Evolutionary conservation across 2,113 vertebrate species (phyloP).

Genomic region (Ascaphus truei): DNA sequence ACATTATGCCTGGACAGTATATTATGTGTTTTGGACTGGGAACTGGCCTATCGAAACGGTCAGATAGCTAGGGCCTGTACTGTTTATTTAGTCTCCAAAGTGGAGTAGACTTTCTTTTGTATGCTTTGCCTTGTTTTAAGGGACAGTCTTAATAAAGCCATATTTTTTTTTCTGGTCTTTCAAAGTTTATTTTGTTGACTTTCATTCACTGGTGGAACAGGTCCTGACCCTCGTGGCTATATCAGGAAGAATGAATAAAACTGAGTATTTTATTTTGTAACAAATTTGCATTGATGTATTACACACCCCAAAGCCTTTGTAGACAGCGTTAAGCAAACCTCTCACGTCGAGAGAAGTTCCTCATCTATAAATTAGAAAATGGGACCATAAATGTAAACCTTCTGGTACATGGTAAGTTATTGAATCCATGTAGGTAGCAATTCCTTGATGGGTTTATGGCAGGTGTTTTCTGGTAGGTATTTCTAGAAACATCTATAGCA

Average conservation of each 20-base stretch:
- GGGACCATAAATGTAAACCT: conserved; percentile 51
- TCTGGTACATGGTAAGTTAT: conserved; percentile 48
- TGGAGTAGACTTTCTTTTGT: too few relatives aligned
- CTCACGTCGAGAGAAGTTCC: not conserved
- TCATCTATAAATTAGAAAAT: conserved; percentile 63
- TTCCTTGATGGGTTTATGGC: conserved; percentile 52
- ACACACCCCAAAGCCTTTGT: conserved; percentile 44
- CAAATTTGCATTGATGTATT: conserved; percentile 47
- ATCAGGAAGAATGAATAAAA: conserved; percentile 51
- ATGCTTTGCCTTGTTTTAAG: too few relatives aligned
- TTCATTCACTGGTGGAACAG: conserved; percentile 43
- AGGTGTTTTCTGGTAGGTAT: conserved; percentile 46
- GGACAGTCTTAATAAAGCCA: too few relatives aligned
- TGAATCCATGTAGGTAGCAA: conserved; percentile 47
- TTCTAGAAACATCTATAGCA: conserved; percentile 46
- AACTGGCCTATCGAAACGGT: too few relatives aligned
- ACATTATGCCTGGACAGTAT: too few relatives aligned
- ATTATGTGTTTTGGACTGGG: too few relatives aligned
- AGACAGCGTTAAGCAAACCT: not conserved
- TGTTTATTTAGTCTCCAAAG: too few relatives aligned
- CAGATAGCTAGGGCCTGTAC: too few relatives aligned
- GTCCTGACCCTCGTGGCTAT: conserved; percentile 38
- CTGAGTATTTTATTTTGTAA: conserved; percentile 56
- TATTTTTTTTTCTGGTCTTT: too few relatives aligned
- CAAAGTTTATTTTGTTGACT: conserved; percentile 41